phyloP scores from a whole-genome alignment of 2,888 invertebrate species.

The Drosophila anomelani region DNA sequence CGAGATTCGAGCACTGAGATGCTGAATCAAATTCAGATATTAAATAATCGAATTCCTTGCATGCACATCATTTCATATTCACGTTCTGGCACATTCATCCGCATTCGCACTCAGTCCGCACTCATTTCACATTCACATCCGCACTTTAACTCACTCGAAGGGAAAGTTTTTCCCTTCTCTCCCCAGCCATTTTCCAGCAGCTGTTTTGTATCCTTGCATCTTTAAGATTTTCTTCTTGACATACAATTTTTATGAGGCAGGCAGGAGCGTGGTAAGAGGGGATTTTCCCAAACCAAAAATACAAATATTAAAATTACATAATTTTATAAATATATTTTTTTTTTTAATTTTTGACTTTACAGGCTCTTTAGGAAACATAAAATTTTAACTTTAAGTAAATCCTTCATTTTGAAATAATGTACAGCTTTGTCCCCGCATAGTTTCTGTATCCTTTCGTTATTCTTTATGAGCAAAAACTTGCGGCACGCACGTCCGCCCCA shows the following conservation, averaged over 20 bases:
- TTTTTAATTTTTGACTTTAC: not conserved
- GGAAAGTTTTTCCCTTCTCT: not conserved
- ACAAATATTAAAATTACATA: not conserved
- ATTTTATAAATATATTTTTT: not conserved
- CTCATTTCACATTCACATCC: conserved; percentile 41
- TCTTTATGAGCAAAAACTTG: conserved; percentile 45
- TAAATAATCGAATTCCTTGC: conserved; percentile 40
- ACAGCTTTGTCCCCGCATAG: conserved; percentile 7
- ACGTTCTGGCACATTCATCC: conserved; percentile 30
- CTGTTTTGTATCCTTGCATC: conserved; percentile 37
- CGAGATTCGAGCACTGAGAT: conserved; percentile 2
- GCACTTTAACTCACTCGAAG: not conserved
- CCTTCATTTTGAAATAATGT: not conserved
- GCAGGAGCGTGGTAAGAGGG: not conserved
- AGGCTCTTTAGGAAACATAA: not conserved
- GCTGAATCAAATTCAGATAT: conserved; percentile 35
- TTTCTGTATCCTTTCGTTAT: conserved; percentile 46
- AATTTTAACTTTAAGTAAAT: not conserved
- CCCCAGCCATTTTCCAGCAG: not conserved
- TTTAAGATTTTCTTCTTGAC: conserved; percentile 65
- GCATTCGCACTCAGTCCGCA: conserved; percentile 3
- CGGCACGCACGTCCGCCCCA: conserved; percentile 60
- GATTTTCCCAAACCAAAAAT: not conserved
- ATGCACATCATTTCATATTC: conserved; percentile 38
- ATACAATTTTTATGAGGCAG: conserved; percentile 70